Conservation (phyloP, 64 coral and sea anemone genomes). For the Stylophora pistillata region DNA sequence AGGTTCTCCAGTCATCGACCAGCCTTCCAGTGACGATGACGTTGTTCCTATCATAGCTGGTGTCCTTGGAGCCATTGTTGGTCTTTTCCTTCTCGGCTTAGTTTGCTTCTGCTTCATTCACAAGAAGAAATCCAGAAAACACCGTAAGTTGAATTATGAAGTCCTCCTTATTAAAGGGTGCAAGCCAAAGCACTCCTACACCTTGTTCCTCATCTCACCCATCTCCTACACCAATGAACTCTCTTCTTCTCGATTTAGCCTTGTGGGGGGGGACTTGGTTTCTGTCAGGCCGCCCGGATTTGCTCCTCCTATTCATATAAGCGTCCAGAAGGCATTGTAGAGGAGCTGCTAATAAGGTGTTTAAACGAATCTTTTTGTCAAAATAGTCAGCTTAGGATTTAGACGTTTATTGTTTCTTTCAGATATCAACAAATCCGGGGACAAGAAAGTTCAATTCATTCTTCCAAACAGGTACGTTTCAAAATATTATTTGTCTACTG, state of each 20-base stretch:
- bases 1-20: constrained; percentile 62
- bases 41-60: constrained; percentile 75
- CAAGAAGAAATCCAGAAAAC: constrained; percentile 49
- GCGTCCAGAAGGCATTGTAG: too few relatives aligned
- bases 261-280: too few relatives aligned
- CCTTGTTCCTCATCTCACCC: too few relatives aligned
- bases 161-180: neutral
- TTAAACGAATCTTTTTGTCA: too few relatives aligned
- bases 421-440: constrained; percentile 5
- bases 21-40: constrained; percentile 22
- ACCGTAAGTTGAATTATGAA: constrained; percentile 38
- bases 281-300: too few relatives aligned
- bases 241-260: too few relatives aligned
- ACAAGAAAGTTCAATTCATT: constrained; percentile 86
- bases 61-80: constrained; percentile 65
- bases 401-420: neutral
- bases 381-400: too few relatives aligned
- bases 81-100: constrained; percentile 61
- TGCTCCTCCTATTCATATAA: too few relatives aligned
- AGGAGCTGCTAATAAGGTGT: too few relatives aligned
- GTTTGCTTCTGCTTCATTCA: constrained; percentile 76
- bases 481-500: neutral
- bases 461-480: constrained; percentile 72
- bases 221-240: too few relatives aligned
- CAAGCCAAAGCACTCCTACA: neutral